These are phyloP conservation scores for Scomber japonicus DNA, from an alignment of 2,113 vertebrate species.

Conservation along the genomic window DNA sequence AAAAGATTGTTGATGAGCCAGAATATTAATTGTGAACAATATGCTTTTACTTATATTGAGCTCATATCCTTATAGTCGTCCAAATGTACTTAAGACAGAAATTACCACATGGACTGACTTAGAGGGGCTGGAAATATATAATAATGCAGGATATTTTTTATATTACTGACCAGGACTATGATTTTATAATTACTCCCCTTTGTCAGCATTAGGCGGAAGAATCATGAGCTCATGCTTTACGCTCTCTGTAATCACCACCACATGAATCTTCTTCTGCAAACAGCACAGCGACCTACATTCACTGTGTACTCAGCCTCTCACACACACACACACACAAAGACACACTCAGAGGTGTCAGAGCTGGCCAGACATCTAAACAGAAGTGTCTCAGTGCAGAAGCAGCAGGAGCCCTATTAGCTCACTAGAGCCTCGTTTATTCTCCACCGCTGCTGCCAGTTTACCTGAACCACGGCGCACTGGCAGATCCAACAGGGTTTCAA, in stretches of 20 bases:
- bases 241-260: constrained; percentile 52
- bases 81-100: too few relatives aligned
- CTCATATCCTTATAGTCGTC: too few relatives aligned
- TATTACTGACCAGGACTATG: constrained; percentile 3
- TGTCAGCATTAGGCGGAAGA: constrained; percentile 36
- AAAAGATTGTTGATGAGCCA: too few relatives aligned
- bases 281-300: constrained; percentile 59
- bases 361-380: constrained; percentile 57
- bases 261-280: constrained; percentile 59
- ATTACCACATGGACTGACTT: too few relatives aligned
- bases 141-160: not conserved
- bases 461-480: constrained; percentile 17
- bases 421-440: constrained; percentile 47
- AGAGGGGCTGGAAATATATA: too few relatives aligned
- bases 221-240: constrained; percentile 37
- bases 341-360: constrained; percentile 47
- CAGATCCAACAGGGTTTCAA: not conserved
- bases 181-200: constrained; percentile 32
- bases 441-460: constrained; percentile 17
- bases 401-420: constrained; percentile 48
- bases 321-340: constrained; percentile 2
- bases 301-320: constrained; percentile 16
- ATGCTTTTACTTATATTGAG: too few relatives aligned
- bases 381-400: constrained; percentile 40
- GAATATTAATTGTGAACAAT: too few relatives aligned